Evolutionary conservation across 2,113 vertebrate genomes (phyloP), one percentile per base, ranked within the genome.

Genomic region (Electrona antarctica): DNA sequence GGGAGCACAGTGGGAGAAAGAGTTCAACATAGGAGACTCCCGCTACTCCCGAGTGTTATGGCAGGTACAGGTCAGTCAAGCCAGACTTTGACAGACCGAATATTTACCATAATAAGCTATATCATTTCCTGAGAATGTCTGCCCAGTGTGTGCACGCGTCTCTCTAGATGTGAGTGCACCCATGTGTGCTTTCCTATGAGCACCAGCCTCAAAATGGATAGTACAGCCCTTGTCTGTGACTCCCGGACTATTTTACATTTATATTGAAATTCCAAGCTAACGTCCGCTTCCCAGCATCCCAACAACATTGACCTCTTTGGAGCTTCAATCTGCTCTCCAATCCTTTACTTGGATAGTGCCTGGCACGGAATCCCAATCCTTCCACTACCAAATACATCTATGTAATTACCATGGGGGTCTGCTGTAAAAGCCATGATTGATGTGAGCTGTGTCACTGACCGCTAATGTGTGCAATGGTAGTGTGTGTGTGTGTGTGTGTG

Each of bases 241-340:
- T 71, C 57, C 48, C 12, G 1, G 70, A 74, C 85, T 87, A 70
- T 80, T 89, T 90, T 85, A 91, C 86, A 90, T 90, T 88, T 91
- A 88, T 85, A 91, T 89, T 88, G 87, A 85, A 88, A 88, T 80
- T 75, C 79, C 67, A 49, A 51, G 47, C 78, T 41, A 52, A 73
- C 49, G 51, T 69, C 81, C 74, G 79, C 47, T 56, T 62, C 21
- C 60, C 21, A 62, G 66, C 59, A 64, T 60, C 78, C 76, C 33
- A 61, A 54, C 75, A 50, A 57, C 68, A 46, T 41, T 69, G 69
- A 85, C 79, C 80, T 76, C 76, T 67, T 56, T 48, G 47, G 14
- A 2, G 66, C 68, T 78, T 74, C 81, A 78, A 81, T 85, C 80
- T 84, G 72, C 60, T 78, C 79, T 79, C 65, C 67, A 6, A 80